Evolutionary conservation across 2,888 invertebrate species (phyloP), one percentile per base, ranked within the genome.

Genomic region (Siphonodentalium dalli): DNA sequence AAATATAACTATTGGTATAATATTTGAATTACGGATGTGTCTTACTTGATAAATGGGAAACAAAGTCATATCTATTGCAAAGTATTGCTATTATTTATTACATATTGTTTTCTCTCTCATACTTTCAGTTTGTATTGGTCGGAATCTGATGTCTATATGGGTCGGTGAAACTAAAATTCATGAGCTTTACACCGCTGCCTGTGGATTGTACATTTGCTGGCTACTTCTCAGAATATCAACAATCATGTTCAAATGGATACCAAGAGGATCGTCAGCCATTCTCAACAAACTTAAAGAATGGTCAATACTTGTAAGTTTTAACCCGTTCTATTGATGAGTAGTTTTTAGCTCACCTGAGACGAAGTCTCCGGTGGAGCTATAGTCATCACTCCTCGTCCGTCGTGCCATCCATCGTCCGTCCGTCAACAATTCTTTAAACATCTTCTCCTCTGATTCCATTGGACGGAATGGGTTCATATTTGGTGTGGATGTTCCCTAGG

Each of bases 131-230:
- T 92, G 90, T 83, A 87, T 96, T 59, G 95, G 95, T 1, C 87
- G 95, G 13, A 87, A 89, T 69, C 88, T 93, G 20, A 93, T 95
- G 92, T 87, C 90, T 1, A 71, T 93, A 5, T 93, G 93, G 92
- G 85, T 91, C 68, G 87, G 88, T 1, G 87, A 88, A 33, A 82
- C 77, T 2, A 80, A 82, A 59, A 91, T 96, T 0, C 97, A 98
- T 80, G 98, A 98, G 82, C 83, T 98, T 4, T 98, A 99, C 80
- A 97, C 97, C 0, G 92, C 94, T 0, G 94, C 96, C 0, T 91
- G 91, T 77, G 92, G 98, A 5, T 89, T 94, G 63, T 99, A 98
- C 83, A 87, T 94, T 15, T 95, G 95, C 82, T 97, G 97, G 96
- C 86, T 96, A 58, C 83, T 88, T n/a, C 89, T 92, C 0, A 88